Evolutionary conservation across 2,113 vertebrate genomes (phyloP).

Genomic region (Vireo altiloquus): DNA sequence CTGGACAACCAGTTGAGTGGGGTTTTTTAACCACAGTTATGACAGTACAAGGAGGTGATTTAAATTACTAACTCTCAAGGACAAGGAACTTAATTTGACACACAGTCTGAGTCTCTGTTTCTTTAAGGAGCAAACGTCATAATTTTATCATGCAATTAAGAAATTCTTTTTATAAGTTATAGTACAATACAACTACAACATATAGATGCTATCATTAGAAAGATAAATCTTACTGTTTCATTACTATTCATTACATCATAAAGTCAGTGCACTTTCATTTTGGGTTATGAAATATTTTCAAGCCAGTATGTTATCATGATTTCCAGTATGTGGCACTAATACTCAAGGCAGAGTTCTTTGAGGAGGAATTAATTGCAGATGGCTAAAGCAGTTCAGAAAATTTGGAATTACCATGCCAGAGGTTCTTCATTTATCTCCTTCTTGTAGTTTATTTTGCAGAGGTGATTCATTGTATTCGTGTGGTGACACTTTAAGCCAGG

Average conservation of each 20-base stretch:
- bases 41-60: neutral
- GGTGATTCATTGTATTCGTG: neutral
- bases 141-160: neutral
- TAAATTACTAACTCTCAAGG: neutral
- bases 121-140: neutral
- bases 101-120: neutral
- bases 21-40: neutral
- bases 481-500: neutral
- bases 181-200: neutral
- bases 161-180: neutral
- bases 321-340: constrained; percentile 58
- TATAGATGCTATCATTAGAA: neutral
- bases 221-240: neutral
- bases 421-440: neutral
- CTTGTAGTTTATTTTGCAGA: neutral
- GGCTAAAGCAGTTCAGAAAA: neutral
- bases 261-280: neutral
- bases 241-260: neutral
- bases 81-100: neutral
- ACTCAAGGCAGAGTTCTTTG: neutral
- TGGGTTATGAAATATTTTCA: neutral
- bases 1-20: neutral
- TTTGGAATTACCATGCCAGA: neutral
- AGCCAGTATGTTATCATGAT: neutral
- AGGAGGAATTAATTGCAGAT: neutral